Evolutionary conservation across 2,888 invertebrate genomes (phyloP).

Genomic region (Lasioglossum malachurum): DNA sequence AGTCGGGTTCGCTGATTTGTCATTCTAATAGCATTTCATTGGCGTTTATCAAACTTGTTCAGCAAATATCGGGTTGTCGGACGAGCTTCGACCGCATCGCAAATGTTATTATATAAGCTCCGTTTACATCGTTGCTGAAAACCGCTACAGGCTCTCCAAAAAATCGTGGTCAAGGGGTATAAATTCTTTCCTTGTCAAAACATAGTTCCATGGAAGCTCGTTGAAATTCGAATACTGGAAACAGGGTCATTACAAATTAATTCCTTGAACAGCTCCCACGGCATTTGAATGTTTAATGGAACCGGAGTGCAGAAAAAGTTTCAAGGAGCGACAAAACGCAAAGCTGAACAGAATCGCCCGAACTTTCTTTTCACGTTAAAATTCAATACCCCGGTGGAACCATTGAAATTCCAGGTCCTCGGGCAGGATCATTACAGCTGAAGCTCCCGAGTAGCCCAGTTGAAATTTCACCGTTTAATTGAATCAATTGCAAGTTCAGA

Average conservation of each 20-base stretch:
- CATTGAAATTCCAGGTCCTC: neutral
- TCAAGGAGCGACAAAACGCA: too few relatives aligned
- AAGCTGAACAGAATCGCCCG: too few relatives aligned
- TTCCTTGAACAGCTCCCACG: neutral
- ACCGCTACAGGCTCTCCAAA: neutral
- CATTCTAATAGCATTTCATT: conserved; percentile 28
- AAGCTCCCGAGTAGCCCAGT: neutral
- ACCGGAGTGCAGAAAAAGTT: neutral
- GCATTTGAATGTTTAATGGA: neutral
- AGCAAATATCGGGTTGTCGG: conserved; percentile 41
- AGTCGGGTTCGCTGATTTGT: conserved; percentile 7
- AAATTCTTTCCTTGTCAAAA: too few relatives aligned
- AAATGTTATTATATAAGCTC: conserved; percentile 25
- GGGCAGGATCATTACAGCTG: neutral
- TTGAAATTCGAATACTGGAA: too few relatives aligned
- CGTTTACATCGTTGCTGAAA: conserved; percentile 12
- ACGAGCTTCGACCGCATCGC: conserved; percentile 7
- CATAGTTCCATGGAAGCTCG: too few relatives aligned
- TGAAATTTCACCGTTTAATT: neutral
- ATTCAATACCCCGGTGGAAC: neutral
- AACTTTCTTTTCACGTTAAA: neutral
- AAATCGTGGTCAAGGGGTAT: neutral
- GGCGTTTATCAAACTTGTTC: conserved; percentile 29
- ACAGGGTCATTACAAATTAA: neutral
- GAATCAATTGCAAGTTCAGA: neutral